Evolutionary conservation across 2,888 invertebrate genomes (phyloP).

Genomic region (Pediacus dermestoides): DNA sequence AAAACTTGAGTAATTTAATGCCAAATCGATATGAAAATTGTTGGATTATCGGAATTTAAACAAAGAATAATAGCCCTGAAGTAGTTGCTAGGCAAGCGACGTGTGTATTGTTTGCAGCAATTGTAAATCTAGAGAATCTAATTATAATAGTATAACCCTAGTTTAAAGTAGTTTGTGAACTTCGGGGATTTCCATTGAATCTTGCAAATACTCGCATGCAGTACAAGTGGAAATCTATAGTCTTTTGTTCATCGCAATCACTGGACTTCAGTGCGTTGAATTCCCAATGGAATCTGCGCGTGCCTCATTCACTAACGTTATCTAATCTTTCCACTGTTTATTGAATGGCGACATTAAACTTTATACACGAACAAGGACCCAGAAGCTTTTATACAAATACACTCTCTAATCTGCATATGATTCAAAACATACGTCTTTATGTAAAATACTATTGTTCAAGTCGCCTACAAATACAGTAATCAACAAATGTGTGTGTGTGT

Average conservation of each 20-base stretch:
- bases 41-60: no score
- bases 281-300: constrained; percentile 20
- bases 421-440: no score
- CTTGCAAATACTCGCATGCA: background rate
- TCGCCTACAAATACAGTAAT: no score
- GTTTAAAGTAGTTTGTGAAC: background rate
- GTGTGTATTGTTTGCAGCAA: constrained; percentile 1
- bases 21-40: no score
- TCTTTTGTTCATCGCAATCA: constrained; percentile 15
- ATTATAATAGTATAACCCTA: constrained; percentile 7
- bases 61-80: no score
- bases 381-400: no score
- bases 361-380: constrained; percentile 14
- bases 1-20: no score
- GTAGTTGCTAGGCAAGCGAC: background rate
- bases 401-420: no score
- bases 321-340: constrained; percentile 31
- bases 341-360: constrained; percentile 25
- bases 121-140: background rate
- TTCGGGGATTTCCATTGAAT: constrained; percentile 2
- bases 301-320: constrained; percentile 22
- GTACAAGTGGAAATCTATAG: background rate
- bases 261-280: constrained; percentile 20
- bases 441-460: no score
- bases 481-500: no score